phyloP scores from a whole-genome alignment of 1,140 invertebrate genomes.

The Daktulosphaira vitifoliae region DNA sequence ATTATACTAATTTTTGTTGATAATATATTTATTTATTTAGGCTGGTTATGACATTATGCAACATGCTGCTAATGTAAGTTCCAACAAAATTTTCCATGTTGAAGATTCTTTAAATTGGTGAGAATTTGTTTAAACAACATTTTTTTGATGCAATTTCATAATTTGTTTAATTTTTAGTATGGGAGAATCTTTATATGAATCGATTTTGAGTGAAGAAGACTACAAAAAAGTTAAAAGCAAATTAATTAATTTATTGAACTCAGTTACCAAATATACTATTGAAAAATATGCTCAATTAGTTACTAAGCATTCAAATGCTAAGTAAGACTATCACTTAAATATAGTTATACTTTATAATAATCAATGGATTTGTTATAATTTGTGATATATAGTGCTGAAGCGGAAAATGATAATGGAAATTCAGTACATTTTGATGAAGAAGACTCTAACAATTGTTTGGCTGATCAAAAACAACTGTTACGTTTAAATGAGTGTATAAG shows the following conservation, averaged over 20 bases:
- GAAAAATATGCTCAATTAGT: conserved; percentile 69
- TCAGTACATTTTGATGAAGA: conserved; percentile 1
- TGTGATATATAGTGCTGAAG: conserved; percentile 1
- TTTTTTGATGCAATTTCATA: neutral
- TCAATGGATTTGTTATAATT: neutral
- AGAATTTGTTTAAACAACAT: neutral
- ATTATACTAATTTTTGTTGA: too few relatives aligned
- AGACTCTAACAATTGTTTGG: conserved; percentile 7
- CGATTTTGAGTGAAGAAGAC: conserved; percentile 61
- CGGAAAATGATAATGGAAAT: conserved; percentile 8
- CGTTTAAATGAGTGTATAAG: conserved; percentile 19
- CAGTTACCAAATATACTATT: conserved; percentile 83
- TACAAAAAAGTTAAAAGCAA: conserved; percentile 56
- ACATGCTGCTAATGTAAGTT: conserved; percentile 26
- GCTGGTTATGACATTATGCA: conserved; percentile 63
- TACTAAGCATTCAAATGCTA: conserved; percentile 36
- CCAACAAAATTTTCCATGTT: neutral
- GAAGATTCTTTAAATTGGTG: conserved; percentile 1
- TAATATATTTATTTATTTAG: too few relatives aligned
- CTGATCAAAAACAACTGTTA: conserved; percentile 22
- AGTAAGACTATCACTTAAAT: neutral
- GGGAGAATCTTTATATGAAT: conserved; percentile 46
- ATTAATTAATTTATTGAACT: conserved; percentile 64
- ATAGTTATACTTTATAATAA: neutral
- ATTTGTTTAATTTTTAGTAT: conserved; percentile 14